Percentiles rank a stretch among this genome's conserved stretches.
These are phyloP conservation scores for Apodemus speciosus DNA, from an alignment of 2,113 vertebrate species.

Conservation along the genomic window DNA sequence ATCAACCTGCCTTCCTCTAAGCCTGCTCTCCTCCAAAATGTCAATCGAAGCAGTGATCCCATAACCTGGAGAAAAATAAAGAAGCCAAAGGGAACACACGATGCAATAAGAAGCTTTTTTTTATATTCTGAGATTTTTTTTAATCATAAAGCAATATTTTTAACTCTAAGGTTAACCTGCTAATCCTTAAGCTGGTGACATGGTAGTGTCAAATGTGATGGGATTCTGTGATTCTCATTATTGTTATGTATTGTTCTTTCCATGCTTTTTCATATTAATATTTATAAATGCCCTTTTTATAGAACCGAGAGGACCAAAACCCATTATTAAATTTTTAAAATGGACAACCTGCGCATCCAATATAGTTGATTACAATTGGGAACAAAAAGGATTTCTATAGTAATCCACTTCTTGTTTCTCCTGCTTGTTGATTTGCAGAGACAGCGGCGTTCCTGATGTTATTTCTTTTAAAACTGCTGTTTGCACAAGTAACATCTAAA, in stretches of 20 bases:
- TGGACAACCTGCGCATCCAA: conserved; percentile 82
- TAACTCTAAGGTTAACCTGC: conserved; percentile 88
- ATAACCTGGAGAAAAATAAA: conserved; percentile 76
- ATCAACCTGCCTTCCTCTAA: conserved; percentile 76
- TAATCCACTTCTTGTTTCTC: conserved; percentile 80
- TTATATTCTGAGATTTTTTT: conserved; percentile 81
- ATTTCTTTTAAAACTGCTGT: conserved; percentile 23
- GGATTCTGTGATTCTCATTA: conserved; percentile 90
- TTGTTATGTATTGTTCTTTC: conserved; percentile 89
- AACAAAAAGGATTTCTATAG: conserved; percentile 82
- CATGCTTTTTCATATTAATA: conserved; percentile 86
- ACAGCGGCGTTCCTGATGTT: conserved; percentile 66
- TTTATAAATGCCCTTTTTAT: conserved; percentile 89
- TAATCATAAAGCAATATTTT: conserved; percentile 88
- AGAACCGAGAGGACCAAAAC: conserved; percentile 81
- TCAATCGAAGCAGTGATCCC: conserved; percentile 77
- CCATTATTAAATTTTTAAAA: conserved; percentile 85
- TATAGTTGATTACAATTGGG: conserved; percentile 88
- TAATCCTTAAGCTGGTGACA: conserved; percentile 90
- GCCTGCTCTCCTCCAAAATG: conserved; percentile 68
- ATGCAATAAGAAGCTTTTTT: conserved; percentile 68
- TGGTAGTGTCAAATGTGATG: conserved; percentile 88
- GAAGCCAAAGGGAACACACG: conserved; percentile 77
- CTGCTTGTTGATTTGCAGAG: conserved; percentile 69
- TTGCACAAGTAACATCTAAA: conserved; percentile 64